phyloP scores from a whole-genome alignment of 1,140 invertebrate species.

The Drosophila novamexicana region DNA sequence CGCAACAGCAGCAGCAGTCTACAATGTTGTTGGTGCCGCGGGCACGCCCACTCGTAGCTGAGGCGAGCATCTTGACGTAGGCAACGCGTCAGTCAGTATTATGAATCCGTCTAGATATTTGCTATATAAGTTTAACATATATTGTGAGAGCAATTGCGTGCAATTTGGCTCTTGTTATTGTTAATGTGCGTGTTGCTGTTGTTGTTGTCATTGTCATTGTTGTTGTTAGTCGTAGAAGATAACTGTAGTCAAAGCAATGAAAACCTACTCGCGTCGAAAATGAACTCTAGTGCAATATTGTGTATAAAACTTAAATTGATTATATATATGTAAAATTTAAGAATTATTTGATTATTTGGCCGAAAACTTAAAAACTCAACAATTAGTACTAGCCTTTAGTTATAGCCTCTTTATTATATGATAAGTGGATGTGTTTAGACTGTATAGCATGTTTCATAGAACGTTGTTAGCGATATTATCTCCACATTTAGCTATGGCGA shows the following conservation, averaged over 20 bases:
- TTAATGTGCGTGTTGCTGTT: constrained; percentile 47
- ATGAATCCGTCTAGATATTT: constrained; percentile 80
- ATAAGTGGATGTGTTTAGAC: constrained; percentile 14
- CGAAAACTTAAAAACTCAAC: constrained; percentile 29
- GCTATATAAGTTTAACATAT: constrained; percentile 43
- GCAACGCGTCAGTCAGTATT: constrained; percentile 65
- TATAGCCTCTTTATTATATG: constrained; percentile 9
- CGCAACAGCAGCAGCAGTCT: constrained; percentile 36
- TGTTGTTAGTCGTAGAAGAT: constrained; percentile 45
- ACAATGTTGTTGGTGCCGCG: constrained; percentile 19
- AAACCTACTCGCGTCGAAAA: constrained; percentile 6
- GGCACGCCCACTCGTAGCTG: constrained; percentile 38
- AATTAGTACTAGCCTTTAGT: constrained; percentile 21
- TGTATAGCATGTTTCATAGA: constrained; percentile 8
- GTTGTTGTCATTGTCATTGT: constrained; percentile 40
- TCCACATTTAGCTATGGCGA: background rate
- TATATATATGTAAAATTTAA: background rate
- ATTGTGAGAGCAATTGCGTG: constrained; percentile 20
- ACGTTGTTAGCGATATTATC: constrained; percentile 19
- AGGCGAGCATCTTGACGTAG: constrained; percentile 67
- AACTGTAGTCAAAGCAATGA: constrained; percentile 40
- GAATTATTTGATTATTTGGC: constrained; percentile 9
- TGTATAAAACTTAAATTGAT: constrained; percentile 22
- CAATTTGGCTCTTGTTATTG: constrained; percentile 37
- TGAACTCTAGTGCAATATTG: constrained; percentile 52